A percentile compares a stretch with the other conserved stretches of the same genome.
phyloP scores from a whole-genome alignment of 2,113 vertebrate genomes.

The Bufo gargarizans region DNA sequence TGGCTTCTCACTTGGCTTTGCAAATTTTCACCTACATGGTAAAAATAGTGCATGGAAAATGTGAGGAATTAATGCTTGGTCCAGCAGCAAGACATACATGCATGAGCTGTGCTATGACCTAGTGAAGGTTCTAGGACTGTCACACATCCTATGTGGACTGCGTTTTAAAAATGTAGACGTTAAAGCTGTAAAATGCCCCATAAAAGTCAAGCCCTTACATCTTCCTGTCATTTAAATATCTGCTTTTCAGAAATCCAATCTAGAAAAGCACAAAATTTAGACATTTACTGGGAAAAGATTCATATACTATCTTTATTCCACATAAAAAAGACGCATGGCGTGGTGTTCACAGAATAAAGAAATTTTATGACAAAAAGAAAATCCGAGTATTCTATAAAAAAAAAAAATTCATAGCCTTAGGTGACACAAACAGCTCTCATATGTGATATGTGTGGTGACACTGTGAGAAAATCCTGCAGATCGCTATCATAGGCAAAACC shows the following conservation, averaged over 20 bases:
- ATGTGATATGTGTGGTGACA: constrained; percentile 28
- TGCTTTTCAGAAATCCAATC: neutral
- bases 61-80: neutral
- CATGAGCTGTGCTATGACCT: no score
- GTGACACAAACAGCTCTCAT: constrained; percentile 21
- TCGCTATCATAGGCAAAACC: constrained; percentile 41
- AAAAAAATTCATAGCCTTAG: neutral
- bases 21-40: neutral
- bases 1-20: neutral
- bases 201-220: neutral
- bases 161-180: neutral
- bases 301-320: neutral
- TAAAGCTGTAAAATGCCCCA: neutral
- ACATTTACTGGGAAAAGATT: neutral
- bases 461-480: constrained; percentile 27
- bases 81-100: neutral
- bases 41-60: neutral
- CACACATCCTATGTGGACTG: neutral
- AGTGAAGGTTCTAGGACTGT: neutral
- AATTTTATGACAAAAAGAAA: neutral
- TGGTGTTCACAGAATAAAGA: neutral
- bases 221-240: neutral
- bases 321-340: neutral
- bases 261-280: neutral
- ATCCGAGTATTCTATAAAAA: neutral